phyloP scores from a whole-genome alignment of 2,797 vertebrate species.

The Buphagus erythrorhynchus region DNA sequence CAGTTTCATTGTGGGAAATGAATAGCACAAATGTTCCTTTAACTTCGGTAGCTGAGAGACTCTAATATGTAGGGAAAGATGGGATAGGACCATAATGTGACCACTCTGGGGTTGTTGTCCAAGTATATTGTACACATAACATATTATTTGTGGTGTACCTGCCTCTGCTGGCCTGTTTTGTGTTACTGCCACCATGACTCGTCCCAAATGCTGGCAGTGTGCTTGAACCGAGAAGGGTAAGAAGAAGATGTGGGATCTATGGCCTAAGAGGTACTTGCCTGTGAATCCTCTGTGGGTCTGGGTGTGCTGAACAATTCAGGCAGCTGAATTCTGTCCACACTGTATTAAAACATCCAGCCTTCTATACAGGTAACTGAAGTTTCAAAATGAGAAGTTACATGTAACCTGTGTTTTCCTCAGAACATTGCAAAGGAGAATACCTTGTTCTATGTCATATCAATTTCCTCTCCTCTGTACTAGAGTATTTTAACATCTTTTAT shows the following conservation, averaged over 20 bases:
- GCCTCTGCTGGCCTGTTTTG: background rate
- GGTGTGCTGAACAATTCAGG: background rate
- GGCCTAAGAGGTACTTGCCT: no score
- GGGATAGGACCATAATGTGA: background rate
- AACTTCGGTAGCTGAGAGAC: background rate
- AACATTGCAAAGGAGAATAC: background rate
- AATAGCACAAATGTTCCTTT: background rate
- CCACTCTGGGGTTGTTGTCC: fast-evolving
- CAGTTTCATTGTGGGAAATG: background rate
- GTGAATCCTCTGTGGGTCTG: background rate
- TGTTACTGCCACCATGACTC: fast-evolving
- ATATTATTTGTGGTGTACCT: background rate
- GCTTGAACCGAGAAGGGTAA: background rate
- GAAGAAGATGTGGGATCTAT: background rate
- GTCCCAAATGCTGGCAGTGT: background rate
- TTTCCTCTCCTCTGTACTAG: background rate
- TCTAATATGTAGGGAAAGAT: background rate
- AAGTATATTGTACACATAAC: no score
- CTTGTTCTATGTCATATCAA: fast-evolving
- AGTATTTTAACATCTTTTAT: background rate
- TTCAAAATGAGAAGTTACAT: background rate
- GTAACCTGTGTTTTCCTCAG: background rate
- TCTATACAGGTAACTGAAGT: background rate
- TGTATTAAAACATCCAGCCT: background rate
- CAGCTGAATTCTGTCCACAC: background rate